Evolutionary conservation across 2,888 invertebrate species (phyloP).

Genomic region (Himalopsyche japonica): DNA sequence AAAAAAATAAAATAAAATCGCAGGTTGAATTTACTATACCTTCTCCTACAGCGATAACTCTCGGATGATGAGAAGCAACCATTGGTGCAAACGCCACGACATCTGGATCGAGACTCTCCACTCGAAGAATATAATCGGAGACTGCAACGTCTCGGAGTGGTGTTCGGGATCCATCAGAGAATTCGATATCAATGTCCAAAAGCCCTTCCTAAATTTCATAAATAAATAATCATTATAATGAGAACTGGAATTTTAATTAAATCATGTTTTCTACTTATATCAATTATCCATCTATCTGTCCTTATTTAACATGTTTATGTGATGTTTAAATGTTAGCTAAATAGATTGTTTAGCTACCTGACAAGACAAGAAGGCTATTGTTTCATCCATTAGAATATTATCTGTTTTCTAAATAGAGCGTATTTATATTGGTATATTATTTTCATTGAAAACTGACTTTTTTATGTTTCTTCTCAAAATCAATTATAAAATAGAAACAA

Average conservation of each 20-base stretch:
- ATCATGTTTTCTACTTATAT: no score
- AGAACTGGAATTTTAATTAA: not conserved
- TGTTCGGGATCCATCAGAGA: slow-evolving; percentile 86
- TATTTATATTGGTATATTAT: no score
- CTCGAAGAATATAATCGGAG: slow-evolving; percentile 83
- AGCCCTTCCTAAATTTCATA: slow-evolving; percentile 76
- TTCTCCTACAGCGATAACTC: slow-evolving; percentile 94
- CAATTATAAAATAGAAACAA: no score
- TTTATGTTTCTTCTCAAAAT: no score
- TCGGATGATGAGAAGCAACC: slow-evolving; percentile 85
- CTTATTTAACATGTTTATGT: no score
- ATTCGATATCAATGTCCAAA: slow-evolving; percentile 88
- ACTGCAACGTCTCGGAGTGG: slow-evolving; percentile 84
- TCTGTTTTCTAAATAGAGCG: no score
- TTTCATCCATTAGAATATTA: no score
- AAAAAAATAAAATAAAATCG: not conserved
- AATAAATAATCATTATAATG: not conserved
- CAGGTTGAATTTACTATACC: slow-evolving; percentile 52
- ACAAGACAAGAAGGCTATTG: no score
- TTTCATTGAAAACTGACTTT: no score
- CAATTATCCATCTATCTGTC: no score
- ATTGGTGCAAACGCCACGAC: slow-evolving; percentile 92
- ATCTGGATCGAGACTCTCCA: slow-evolving; percentile 87
- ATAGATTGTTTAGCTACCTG: no score
- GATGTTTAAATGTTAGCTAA: no score